Evolutionary conservation across 2,797 vertebrate species (phyloP), one percentile per base, ranked within the genome.

Genomic region (Clarias fuscus): DNA sequence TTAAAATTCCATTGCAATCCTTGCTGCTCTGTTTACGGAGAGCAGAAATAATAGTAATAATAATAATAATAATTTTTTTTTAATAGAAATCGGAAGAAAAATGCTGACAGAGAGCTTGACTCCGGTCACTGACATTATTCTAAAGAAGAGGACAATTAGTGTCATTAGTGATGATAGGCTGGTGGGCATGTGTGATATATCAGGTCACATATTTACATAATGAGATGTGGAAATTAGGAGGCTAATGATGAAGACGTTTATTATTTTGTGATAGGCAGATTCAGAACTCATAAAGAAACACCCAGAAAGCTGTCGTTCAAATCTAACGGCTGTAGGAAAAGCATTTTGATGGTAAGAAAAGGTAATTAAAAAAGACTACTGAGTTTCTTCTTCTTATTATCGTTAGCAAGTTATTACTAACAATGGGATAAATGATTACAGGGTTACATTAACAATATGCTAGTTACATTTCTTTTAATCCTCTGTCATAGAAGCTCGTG

Each of bases 101-200:
- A 67, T 93, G 93, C 93, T 84, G 91, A 92, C 82, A 13, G 87
- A 93, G 91, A 94, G 93, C 92, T 85, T 90, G 92, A 95, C 93
- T 93, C 88, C 62, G 68, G 91, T 88, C 88, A 82, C 91, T 87
- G 93, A 93, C 94, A 95, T 96, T 95, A 95, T 92, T 89, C 85
- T 91, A 93, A 94, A 95, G 93, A 93, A 95, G 93, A 67, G 90
- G 91, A 93, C 93, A 95, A 96, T 95, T 95, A 95, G 93, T 87
- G 24, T 92, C 90, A 92, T 92, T 90, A 92, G 87, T 89, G 89
- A 90, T 86, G 93, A 94, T 92, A 93, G 93, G 92, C 93, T 91
- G 90, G 93, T 92, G 93, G 93, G 93, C 90, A 90, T 93, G 93
- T 93, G 91, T 93, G 91, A 67, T 56, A 92, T 92, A 94, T 93